Conservation (phyloP, 2,888 invertebrate genomes). For the Microctonus aethiopoides region DNA sequence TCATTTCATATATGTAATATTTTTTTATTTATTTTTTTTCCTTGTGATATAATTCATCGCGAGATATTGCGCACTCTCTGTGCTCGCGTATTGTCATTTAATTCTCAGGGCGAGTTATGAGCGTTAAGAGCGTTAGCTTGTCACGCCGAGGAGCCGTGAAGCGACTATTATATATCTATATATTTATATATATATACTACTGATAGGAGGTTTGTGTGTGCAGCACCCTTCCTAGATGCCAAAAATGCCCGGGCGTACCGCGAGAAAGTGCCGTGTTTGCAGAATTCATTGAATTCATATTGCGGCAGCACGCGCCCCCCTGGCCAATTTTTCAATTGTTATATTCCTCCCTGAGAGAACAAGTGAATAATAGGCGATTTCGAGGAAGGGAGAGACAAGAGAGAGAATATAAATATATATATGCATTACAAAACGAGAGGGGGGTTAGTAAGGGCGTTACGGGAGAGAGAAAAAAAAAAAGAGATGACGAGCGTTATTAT, state of each 20-base stretch:
- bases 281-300: slow-evolving; percentile 48
- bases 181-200: too few species aligned
- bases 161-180: neutral
- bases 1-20: neutral
- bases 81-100: slow-evolving; percentile 42
- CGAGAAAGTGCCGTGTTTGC: slow-evolving; percentile 48
- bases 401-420: neutral
- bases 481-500: slow-evolving; percentile 30
- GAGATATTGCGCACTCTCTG: too few species aligned
- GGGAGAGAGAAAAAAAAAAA: neutral
- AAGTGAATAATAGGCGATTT: slow-evolving; percentile 43
- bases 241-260: slow-evolving; percentile 7
- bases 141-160: slow-evolving; percentile 41
- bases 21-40: neutral
- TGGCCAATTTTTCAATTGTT: slow-evolving; percentile 46
- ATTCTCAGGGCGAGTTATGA: slow-evolving; percentile 35
- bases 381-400: slow-evolving; percentile 6
- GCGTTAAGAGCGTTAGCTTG: slow-evolving; percentile 46
- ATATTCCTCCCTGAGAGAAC: slow-evolving; percentile 41
- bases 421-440: neutral
- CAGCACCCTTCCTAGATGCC: slow-evolving; percentile 3
- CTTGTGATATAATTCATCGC: too few species aligned
- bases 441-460: neutral
- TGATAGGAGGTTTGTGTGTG: slow-evolving; percentile 10
- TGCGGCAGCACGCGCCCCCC: slow-evolving; percentile 39